Conservation (phyloP, 1,140 invertebrate genomes). For the Euschistus heros region DNA sequence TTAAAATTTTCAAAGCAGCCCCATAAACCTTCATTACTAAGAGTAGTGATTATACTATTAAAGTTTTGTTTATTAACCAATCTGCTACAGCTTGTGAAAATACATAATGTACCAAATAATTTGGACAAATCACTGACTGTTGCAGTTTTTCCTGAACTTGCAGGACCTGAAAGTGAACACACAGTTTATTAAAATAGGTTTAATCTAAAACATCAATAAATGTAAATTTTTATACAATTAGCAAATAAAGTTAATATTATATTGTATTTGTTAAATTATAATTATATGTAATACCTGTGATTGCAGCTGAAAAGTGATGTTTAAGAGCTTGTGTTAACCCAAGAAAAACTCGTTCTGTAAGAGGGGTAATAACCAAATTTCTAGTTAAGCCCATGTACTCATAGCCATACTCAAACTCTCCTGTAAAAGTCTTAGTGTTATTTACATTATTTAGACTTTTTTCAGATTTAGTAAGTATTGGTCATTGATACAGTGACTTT, state of each 20-base stretch:
- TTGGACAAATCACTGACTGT: slow-evolving; percentile 84
- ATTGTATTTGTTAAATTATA: too few species aligned
- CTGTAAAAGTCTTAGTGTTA: slow-evolving; percentile 30
- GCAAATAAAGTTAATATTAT: too few species aligned
- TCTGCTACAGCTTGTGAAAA: neutral
- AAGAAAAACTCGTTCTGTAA: slow-evolving; percentile 84
- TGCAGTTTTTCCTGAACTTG: slow-evolving; percentile 83
- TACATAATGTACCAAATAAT: slow-evolving; percentile 49
- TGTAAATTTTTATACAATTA: too few species aligned
- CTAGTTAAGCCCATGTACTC: slow-evolving; percentile 91
- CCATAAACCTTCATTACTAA: slow-evolving; percentile 32
- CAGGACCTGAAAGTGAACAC: slow-evolving; percentile 44
- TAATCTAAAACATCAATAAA: too few species aligned
- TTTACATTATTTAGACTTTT: too few species aligned
- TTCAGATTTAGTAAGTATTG: too few species aligned
- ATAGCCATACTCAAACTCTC: slow-evolving; percentile 77
- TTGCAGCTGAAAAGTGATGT: neutral
- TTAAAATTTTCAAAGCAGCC: slow-evolving; percentile 43
- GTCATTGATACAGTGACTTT: too few species aligned
- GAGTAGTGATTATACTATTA: neutral
- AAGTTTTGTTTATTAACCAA: neutral
- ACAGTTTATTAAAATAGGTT: too few species aligned
- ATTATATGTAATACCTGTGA: neutral
- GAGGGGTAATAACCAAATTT: slow-evolving; percentile 76
- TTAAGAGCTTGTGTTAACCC: slow-evolving; percentile 77